These are phyloP conservation scores for Microtus pennsylvanicus DNA, from an alignment of 2,113 vertebrate genomes.

Conservation along the genomic window DNA sequence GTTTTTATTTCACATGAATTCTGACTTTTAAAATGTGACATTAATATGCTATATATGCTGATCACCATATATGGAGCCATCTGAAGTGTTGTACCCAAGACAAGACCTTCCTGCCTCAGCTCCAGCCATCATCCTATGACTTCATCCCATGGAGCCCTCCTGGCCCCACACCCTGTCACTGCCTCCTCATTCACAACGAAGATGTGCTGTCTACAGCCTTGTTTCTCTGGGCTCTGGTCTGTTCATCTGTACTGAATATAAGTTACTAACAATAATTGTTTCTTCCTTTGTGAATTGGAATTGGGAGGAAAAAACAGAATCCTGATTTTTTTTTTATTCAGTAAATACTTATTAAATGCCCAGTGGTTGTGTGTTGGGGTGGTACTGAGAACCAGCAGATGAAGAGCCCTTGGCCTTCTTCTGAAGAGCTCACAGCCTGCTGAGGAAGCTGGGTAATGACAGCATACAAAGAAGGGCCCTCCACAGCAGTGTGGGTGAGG, in stretches of 20 bases:
- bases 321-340: slow-evolving; percentile 41
- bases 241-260: background rate
- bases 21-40: background rate
- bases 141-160: background rate
- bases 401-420: background rate
- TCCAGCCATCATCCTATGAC: fast-evolving
- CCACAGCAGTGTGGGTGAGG: background rate
- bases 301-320: background rate
- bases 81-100: background rate
- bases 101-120: background rate
- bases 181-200: background rate
- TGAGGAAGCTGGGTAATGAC: slow-evolving; percentile 11
- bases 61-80: background rate
- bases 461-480: background rate
- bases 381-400: background rate
- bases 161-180: background rate
- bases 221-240: background rate
- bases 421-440: background rate
- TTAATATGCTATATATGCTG: background rate
- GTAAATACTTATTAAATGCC: slow-evolving; percentile 25
- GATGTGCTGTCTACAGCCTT: background rate
- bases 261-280: background rate
- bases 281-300: slow-evolving; percentile 16
- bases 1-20: background rate
- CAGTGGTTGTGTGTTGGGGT: background rate